Percentiles rank a stretch among this genome's conserved stretches.
Conservation (phyloP, 2,888 invertebrate species). For the Leucoptera coffeella region DNA sequence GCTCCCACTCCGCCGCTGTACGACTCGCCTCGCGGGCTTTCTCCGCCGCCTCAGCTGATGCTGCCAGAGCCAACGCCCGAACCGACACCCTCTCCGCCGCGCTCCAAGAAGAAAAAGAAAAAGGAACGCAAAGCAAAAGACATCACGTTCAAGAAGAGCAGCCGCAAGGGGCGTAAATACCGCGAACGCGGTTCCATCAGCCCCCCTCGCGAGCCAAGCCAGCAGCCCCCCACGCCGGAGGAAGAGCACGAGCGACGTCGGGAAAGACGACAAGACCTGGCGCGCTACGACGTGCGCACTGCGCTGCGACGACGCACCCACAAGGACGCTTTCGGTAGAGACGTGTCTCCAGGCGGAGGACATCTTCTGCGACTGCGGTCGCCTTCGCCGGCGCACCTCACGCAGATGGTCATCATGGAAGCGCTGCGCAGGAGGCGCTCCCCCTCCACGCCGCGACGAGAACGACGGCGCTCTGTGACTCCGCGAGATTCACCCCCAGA, state of each 20-base stretch:
- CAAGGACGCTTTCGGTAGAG: conserved; percentile 76
- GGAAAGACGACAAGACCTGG: conserved; percentile 69
- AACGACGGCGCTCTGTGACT: conserved; percentile 10
- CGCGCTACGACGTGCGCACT: conserved; percentile 76
- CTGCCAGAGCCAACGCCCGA: conserved; percentile 22
- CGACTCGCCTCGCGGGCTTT: too few relatives aligned
- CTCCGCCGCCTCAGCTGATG: too few relatives aligned
- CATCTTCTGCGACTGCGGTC: too few relatives aligned
- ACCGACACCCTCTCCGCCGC: conserved; percentile 13
- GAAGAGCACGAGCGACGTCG: conserved; percentile 22
- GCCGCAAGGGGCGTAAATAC: conserved; percentile 72
- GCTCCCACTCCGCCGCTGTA: conserved; percentile 39
- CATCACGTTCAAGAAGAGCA: conserved; percentile 71
- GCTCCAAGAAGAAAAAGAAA: conserved; percentile 44
- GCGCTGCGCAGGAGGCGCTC: conserved; percentile 16
- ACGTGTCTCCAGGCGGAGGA: conserved; percentile 59
- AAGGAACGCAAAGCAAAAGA: conserved; percentile 44
- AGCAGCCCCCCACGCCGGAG: too few relatives aligned
- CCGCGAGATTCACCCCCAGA: conserved; percentile 9
- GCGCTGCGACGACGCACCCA: conserved; percentile 61
- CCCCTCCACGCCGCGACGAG: conserved; percentile 11
- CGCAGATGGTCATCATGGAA: conserved; percentile 16
- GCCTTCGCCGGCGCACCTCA: conserved; percentile 11
- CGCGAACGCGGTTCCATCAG: conserved; percentile 38
- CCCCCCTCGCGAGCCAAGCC: conserved; percentile 11